A percentile compares a stretch with the other conserved stretches of the same genome.
These are phyloP conservation scores for Seira sanloemensis DNA, from an alignment of 2,888 invertebrate genomes.

Conservation along the genomic window DNA sequence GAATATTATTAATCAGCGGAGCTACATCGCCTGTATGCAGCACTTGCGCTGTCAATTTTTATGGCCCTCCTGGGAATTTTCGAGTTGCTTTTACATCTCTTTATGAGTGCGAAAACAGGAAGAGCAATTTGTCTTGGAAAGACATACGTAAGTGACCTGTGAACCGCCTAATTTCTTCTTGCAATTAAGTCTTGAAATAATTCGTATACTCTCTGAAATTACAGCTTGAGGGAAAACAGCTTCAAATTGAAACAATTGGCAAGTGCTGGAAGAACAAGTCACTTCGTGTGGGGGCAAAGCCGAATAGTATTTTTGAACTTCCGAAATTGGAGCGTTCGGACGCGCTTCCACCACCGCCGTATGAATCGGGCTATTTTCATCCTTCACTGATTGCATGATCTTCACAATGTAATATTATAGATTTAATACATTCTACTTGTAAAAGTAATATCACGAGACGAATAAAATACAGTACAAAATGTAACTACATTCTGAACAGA, in stretches of 20 bases:
- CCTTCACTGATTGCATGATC: slow-evolving; percentile 21
- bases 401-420: not conserved
- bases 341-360: slow-evolving; percentile 47
- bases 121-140: slow-evolving; percentile 37
- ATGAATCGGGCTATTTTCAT: slow-evolving; percentile 54
- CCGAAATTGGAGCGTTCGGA: slow-evolving; percentile 51
- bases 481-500: too few species aligned
- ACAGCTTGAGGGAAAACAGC: slow-evolving; percentile 25
- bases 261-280: slow-evolving; percentile 16
- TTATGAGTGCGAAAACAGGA: slow-evolving; percentile 44
- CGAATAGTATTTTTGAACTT: slow-evolving; percentile 10
- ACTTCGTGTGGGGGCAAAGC: not conserved
- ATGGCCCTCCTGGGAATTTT: slow-evolving; percentile 44
- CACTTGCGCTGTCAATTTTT: slow-evolving; percentile 26
- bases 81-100: slow-evolving; percentile 22
- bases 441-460: too few species aligned
- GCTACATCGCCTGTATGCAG: slow-evolving; percentile 36
- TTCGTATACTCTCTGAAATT: not conserved
- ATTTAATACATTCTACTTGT: too few species aligned
- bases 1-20: slow-evolving; percentile 19
- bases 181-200: not conserved
- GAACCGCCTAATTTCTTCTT: too few species aligned
- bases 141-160: slow-evolving; percentile 32
- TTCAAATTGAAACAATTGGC: slow-evolving; percentile 7
- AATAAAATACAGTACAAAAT: too few species aligned